Percentiles rank a stretch among this genome's conserved stretches.
Evolutionary conservation across 53 echinoderm and acorn worm species (phyloP).

Genomic region (Holothuria leucospilota): DNA sequence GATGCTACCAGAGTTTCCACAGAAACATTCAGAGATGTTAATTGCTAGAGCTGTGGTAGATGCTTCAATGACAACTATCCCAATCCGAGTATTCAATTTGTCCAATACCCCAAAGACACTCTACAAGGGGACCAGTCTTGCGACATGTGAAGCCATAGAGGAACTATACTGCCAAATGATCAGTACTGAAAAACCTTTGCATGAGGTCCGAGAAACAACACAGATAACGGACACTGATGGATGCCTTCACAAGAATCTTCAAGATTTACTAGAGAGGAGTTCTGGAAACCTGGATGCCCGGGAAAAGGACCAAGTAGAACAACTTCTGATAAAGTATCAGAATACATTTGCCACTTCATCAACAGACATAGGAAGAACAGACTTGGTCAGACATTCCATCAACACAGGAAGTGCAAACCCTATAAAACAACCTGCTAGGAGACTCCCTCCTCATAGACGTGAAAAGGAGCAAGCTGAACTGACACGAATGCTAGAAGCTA

Average conservation of each 20-base stretch:
- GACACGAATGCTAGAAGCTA: conserved; percentile 16
- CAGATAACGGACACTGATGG: too few relatives aligned
- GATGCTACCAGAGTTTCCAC: too few relatives aligned
- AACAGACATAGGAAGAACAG: background rate
- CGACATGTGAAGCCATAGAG: too few relatives aligned
- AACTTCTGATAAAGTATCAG: too few relatives aligned
- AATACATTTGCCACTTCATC: conserved; percentile 5
- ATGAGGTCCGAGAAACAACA: background rate
- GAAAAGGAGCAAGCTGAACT: conserved; percentile 18
- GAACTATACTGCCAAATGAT: background rate
- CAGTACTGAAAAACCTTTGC: background rate
- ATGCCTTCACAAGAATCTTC: too few relatives aligned
- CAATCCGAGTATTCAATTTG: conserved; percentile 2
- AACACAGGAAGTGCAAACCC: conserved; percentile 27
- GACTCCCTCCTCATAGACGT: conserved; percentile 18
- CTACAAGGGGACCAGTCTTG: too few relatives aligned
- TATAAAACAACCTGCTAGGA: conserved; percentile 29
- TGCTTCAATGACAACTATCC: background rate
- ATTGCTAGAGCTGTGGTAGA: too few relatives aligned
- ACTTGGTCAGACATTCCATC: conserved; percentile 4
- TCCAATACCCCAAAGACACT: background rate
- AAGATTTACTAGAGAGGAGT: too few relatives aligned
- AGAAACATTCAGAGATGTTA: too few relatives aligned
- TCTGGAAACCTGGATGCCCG: too few relatives aligned
- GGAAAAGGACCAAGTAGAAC: too few relatives aligned